These are phyloP conservation scores for Drosophila melanogaster DNA, from an alignment of 1,140 invertebrate genomes.

Conservation along the genomic window Release_6_plus_ISO1_MT NT_037436.4:18919001-18919500, in stretches of 20 bases:
- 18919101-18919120: slow-evolving; percentile 86
- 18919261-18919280: slow-evolving; percentile 18
- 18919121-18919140: slow-evolving; percentile 86
- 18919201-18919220: slow-evolving; percentile 71
- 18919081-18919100: slow-evolving; percentile 85
- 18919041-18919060: slow-evolving; percentile 73
- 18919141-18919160: slow-evolving; percentile 89
- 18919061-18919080: slow-evolving; percentile 85
- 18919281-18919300: not conserved
- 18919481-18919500: slow-evolving; percentile 50
- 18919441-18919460: slow-evolving; percentile 37
- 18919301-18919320: not conserved
- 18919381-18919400: slow-evolving; percentile 47
- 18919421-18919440: slow-evolving; percentile 55
- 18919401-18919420: slow-evolving; percentile 48
- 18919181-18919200: slow-evolving; percentile 84
- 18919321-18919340: not conserved
- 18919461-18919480: slow-evolving; percentile 51
- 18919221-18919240: slow-evolving; percentile 47
- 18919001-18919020: slow-evolving; percentile 85
- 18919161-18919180: slow-evolving; percentile 86
- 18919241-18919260: slow-evolving; percentile 25
- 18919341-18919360: slow-evolving; percentile 39
- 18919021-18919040: slow-evolving; percentile 88
- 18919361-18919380: slow-evolving; percentile 44